Evolutionary conservation across 2,888 invertebrate genomes (phyloP).

Genomic region (Himalopsyche anomala): DNA sequence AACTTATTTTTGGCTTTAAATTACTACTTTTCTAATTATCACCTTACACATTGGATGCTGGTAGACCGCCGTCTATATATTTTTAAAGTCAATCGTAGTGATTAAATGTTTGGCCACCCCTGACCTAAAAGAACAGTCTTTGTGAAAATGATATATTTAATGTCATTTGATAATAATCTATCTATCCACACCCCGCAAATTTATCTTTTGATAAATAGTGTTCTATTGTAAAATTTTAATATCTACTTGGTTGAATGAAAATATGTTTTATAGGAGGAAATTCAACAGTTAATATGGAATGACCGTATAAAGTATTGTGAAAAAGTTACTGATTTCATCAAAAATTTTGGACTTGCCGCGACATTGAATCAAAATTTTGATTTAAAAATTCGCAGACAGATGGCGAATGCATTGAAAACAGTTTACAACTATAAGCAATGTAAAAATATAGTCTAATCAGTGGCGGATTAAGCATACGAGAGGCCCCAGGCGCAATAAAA

Average conservation of each 20-base stretch:
- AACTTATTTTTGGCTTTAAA: too few species aligned
- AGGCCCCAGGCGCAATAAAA: too few species aligned
- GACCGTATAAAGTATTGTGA: slow-evolving; percentile 55
- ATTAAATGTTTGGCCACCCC: too few species aligned
- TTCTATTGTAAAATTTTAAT: neutral
- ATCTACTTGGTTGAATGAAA: neutral
- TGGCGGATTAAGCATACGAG: too few species aligned
- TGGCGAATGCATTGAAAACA: slow-evolving; percentile 33
- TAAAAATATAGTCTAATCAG: too few species aligned
- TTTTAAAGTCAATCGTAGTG: too few species aligned
- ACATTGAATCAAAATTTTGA: slow-evolving; percentile 52
- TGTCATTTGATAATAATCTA: neutral
- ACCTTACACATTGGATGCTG: too few species aligned
- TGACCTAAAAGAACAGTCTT: neutral
- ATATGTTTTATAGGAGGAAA: slow-evolving; percentile 54
- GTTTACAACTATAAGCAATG: too few species aligned
- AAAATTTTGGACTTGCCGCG: slow-evolving; percentile 59
- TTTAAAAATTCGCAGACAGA: slow-evolving; percentile 51
- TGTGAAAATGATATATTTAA: neutral
- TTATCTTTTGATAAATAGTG: neutral
- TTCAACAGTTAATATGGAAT: neutral
- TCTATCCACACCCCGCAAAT: neutral
- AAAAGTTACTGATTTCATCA: slow-evolving; percentile 54
- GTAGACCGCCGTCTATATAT: too few species aligned
- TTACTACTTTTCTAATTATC: too few species aligned